Percentiles rank a stretch among this genome's conserved stretches.
These are phyloP conservation scores for Microtus richardsoni DNA, from an alignment of 2,113 vertebrate genomes.

Conservation along the genomic window DNA sequence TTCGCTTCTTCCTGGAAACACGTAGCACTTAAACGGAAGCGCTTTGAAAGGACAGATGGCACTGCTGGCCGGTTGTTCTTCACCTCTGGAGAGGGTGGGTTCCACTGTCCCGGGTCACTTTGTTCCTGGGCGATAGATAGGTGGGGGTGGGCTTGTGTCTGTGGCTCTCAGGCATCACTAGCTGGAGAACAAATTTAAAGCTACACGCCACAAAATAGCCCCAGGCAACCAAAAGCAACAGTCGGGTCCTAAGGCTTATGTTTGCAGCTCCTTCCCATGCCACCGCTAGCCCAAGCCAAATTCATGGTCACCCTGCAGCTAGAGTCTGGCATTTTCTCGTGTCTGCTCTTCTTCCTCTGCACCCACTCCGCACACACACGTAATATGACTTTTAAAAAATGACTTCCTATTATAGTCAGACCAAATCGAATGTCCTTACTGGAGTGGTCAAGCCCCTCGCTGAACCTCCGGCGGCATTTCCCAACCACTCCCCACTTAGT, in stretches of 20 bases:
- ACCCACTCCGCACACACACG: background rate
- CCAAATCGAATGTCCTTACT: background rate
- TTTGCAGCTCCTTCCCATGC: background rate
- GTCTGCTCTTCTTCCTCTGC: background rate
- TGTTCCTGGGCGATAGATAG: background rate
- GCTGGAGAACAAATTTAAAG: constrained; percentile 17
- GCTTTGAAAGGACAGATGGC: constrained; percentile 55
- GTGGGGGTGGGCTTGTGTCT: background rate
- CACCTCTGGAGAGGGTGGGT: background rate
- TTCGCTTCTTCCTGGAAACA: background rate
- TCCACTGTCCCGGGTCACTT: background rate
- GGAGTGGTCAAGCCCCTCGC: background rate
- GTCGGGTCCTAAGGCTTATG: fast-evolving
- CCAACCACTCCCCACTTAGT: too few species aligned
- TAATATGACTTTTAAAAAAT: background rate
- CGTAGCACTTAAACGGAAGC: background rate
- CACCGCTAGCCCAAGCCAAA: background rate
- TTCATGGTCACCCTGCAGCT: too few species aligned
- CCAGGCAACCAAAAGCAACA: background rate
- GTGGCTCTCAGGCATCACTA: background rate
- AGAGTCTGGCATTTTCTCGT: too few species aligned
- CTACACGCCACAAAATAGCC: too few species aligned
- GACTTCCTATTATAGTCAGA: background rate
- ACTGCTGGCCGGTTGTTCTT: background rate
- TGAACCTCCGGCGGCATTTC: background rate